phyloP scores from a whole-genome alignment of 2,888 invertebrate species.

The Elysia crispata region DNA sequence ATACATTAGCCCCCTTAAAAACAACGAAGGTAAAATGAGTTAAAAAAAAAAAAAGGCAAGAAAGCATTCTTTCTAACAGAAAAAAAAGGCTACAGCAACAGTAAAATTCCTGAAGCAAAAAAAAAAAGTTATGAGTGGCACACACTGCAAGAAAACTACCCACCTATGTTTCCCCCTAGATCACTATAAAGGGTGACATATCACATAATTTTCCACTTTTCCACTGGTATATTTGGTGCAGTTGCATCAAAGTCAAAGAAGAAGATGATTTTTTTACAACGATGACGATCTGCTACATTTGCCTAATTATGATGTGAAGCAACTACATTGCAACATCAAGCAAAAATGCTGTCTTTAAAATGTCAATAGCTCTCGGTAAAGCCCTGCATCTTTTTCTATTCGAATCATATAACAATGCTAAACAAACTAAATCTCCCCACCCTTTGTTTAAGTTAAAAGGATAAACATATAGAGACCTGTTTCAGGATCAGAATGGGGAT shows the following conservation, averaged over 20 bases:
- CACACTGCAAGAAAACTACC: conserved; percentile 19
- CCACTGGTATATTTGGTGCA: too few species aligned
- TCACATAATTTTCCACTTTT: not conserved
- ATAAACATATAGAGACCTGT: too few species aligned
- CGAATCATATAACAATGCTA: too few species aligned
- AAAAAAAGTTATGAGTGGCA: not conserved
- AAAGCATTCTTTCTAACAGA: not conserved
- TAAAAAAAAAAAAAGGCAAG: not conserved
- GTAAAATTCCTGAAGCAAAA: too few species aligned
- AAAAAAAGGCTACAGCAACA: conserved; percentile 4
- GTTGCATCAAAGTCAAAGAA: not conserved
- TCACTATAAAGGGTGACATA: not conserved
- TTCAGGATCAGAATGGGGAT: too few species aligned
- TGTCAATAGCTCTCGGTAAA: too few species aligned
- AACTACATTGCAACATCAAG: too few species aligned
- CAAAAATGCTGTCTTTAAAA: too few species aligned
- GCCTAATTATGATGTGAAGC: not conserved
- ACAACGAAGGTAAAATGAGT: not conserved
- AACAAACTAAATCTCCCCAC: too few species aligned
- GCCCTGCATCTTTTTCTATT: too few species aligned
- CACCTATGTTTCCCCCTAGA: not conserved
- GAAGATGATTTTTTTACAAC: conserved; percentile 1
- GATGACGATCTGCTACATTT: not conserved
- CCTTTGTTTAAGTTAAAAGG: too few species aligned
- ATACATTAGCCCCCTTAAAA: too few species aligned